Evolutionary conservation across 2,113 vertebrate genomes (phyloP).

Genomic region (Apteryx mantelli): DNA sequence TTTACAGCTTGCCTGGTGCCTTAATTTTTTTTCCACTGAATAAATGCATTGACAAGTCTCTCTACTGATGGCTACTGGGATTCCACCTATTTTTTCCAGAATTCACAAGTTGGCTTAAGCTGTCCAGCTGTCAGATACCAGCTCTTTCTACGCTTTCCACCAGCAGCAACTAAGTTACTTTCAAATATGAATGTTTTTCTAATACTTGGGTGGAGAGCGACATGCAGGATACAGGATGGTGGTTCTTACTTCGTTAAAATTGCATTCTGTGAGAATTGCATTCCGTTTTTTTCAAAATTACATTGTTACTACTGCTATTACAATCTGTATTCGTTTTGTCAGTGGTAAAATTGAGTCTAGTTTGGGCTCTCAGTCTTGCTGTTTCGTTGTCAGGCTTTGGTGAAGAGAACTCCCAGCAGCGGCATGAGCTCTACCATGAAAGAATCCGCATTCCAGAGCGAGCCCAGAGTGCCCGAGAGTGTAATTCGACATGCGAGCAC

Average conservation of each 20-base stretch:
- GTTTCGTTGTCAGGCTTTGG: constrained; percentile 83
- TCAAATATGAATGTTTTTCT: not conserved
- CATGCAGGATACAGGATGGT: rapidly evolving
- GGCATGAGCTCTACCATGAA: constrained; percentile 97
- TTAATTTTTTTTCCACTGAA: not conserved
- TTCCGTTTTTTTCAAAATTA: not conserved
- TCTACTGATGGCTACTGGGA: not conserved
- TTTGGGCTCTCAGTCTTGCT: not conserved
- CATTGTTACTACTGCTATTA: not conserved
- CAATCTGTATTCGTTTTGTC: not conserved
- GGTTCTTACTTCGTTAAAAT: not conserved
- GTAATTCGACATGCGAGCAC: constrained; percentile 89
- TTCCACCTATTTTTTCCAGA: not conserved
- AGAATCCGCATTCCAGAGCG: constrained; percentile 96
- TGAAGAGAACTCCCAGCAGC: constrained; percentile 96
- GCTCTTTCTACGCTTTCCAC: not conserved
- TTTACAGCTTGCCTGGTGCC: not conserved
- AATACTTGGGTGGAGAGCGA: not conserved
- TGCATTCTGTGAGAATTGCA: not conserved
- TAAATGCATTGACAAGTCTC: not conserved
- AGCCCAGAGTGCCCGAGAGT: constrained; percentile 91
- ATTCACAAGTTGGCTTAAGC: not conserved
- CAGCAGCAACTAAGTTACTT: not conserved
- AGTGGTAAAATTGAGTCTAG: not conserved
- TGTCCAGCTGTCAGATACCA: not conserved